Conservation (phyloP, 2,113 vertebrate genomes). For the Polyodon spathula region DNA sequence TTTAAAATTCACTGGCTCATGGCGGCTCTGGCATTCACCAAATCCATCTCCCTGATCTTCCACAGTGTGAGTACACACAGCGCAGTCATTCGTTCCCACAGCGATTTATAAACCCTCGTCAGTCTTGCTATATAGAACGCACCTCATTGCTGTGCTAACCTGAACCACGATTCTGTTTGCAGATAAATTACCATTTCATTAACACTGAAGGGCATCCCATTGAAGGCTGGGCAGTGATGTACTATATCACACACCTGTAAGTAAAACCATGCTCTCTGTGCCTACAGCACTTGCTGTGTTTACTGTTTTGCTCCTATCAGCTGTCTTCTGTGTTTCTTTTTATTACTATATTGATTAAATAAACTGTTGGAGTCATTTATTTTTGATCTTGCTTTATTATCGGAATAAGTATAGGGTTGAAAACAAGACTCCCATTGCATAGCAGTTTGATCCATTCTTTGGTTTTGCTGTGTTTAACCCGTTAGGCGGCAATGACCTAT, state of each 20-base stretch:
- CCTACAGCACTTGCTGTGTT: too few species aligned
- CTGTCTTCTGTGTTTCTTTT: too few species aligned
- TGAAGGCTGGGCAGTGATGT: constrained; percentile 73
- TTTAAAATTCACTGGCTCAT: constrained; percentile 85
- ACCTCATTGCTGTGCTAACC: not conserved
- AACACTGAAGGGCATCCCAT: constrained; percentile 66
- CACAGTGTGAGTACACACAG: constrained; percentile 64
- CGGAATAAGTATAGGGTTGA: too few species aligned
- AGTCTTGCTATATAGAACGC: not conserved
- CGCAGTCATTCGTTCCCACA: too few species aligned
- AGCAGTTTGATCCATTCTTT: too few species aligned
- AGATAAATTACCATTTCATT: constrained; percentile 81
- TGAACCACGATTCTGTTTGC: constrained; percentile 6
- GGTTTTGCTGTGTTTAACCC: too few species aligned
- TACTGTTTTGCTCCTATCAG: not conserved
- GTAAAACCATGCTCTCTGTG: constrained; percentile 20
- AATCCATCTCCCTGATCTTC: constrained; percentile 66
- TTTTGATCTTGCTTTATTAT: too few species aligned
- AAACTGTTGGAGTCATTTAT: too few species aligned
- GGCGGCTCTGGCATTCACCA: constrained; percentile 71
- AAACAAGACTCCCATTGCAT: too few species aligned
- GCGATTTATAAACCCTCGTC: not conserved
- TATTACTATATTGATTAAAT: too few species aligned
- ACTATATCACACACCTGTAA: constrained; percentile 76
- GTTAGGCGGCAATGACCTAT: too few species aligned